phyloP scores from a whole-genome alignment of 2,797 vertebrate genomes.

The Manis crassicaudata region DNA sequence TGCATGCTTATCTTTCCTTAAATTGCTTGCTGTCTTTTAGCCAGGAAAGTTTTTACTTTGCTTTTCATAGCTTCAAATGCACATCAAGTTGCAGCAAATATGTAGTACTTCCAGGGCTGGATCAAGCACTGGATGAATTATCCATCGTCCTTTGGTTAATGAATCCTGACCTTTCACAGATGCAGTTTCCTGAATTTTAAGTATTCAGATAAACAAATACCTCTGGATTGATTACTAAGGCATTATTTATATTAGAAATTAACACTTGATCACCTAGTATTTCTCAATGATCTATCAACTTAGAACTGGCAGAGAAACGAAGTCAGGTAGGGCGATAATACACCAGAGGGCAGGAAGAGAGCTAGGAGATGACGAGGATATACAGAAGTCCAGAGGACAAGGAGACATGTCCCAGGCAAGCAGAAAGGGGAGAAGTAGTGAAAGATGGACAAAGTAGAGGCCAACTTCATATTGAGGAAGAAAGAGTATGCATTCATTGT shows the following conservation, averaged over 20 bases:
- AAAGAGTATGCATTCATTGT: neutral
- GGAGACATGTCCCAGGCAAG: neutral
- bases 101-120: neutral
- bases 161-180: neutral
- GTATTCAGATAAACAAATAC: neutral
- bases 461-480: neutral
- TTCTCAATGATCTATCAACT: neutral
- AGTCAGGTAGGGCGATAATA: neutral
- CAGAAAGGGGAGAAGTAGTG: neutral
- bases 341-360: neutral
- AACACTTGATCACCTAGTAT: neutral
- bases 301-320: slow-evolving; percentile 28
- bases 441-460: neutral
- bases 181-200: neutral
- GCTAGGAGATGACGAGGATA: neutral
- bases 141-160: neutral
- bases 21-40: neutral
- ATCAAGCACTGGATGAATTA: neutral
- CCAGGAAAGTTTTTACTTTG: neutral
- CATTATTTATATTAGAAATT: neutral
- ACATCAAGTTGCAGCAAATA: neutral
- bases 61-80: neutral
- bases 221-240: neutral
- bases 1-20: neutral
- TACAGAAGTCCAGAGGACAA: neutral